These are phyloP conservation scores for Drosophila carrolli DNA, from an alignment of 1,140 invertebrate species.

Conservation along the genomic window DNA sequence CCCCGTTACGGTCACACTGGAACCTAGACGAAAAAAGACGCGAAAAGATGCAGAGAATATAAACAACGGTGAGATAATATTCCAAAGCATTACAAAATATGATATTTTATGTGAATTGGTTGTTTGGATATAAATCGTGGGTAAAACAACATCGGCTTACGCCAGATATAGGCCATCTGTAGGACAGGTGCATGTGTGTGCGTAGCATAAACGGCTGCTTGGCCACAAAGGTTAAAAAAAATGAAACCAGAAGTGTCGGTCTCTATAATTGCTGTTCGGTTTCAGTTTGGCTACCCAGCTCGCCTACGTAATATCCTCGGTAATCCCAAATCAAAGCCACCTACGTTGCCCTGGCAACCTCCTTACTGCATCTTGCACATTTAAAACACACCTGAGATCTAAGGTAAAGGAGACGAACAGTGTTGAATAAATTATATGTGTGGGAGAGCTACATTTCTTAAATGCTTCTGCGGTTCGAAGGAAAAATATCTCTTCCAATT, in stretches of 20 bases:
- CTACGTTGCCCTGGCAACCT: constrained; percentile 38
- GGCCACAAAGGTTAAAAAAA: constrained; percentile 62
- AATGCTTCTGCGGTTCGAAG: constrained; percentile 35
- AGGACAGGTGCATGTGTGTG: constrained; percentile 7
- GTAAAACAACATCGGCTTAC: not conserved
- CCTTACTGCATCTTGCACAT: constrained; percentile 20
- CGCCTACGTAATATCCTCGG: too few species aligned
- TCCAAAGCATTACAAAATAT: not conserved
- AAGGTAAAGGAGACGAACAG: constrained; percentile 36
- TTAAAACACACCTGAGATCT: constrained; percentile 19
- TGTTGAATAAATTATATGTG: constrained; percentile 46
- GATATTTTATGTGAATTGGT: not conserved
- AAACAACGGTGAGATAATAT: constrained; percentile 61
- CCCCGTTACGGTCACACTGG: constrained; percentile 24
- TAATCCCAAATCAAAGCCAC: not conserved
- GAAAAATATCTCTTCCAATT: constrained; percentile 21
- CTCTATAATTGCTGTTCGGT: not conserved
- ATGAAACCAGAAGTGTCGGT: constrained; percentile 18
- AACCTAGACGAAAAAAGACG: constrained; percentile 28
- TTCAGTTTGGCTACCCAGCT: not conserved
- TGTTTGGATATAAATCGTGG: not conserved
- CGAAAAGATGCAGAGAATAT: constrained; percentile 52
- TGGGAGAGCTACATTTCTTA: constrained; percentile 24
- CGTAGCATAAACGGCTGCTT: constrained; percentile 33
- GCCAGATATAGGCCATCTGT: constrained; percentile 1